These are phyloP conservation scores for Xestia ashworthii DNA, from an alignment of 2,888 invertebrate genomes.

Conservation along the genomic window DNA sequence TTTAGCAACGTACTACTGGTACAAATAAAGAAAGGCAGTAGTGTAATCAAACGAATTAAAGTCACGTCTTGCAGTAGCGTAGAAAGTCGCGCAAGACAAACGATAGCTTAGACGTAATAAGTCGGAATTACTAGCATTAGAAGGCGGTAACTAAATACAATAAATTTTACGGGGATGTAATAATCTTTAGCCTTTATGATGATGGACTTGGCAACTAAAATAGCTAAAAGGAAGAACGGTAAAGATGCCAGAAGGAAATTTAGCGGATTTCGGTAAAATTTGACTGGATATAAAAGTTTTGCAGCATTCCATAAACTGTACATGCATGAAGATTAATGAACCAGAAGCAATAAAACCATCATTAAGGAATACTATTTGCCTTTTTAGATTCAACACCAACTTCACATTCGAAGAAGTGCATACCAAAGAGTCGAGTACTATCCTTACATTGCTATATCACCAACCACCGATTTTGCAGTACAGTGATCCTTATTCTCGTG, in stretches of 20 bases:
- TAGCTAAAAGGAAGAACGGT: neutral
- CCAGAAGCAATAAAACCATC: neutral
- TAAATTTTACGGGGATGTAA: slow-evolving; percentile 35
- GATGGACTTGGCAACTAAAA: neutral
- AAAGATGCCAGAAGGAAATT: neutral
- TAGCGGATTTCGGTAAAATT: neutral
- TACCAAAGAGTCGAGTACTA: neutral
- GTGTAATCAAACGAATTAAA: slow-evolving; percentile 49
- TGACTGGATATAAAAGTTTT: neutral
- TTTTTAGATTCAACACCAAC: neutral
- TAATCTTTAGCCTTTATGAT: slow-evolving; percentile 17
- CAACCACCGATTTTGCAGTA: neutral
- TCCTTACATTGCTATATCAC: neutral
- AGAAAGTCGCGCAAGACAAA: slow-evolving; percentile 54
- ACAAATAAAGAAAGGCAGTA: slow-evolving; percentile 8
- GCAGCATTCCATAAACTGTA: neutral
- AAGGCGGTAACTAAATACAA: slow-evolving; percentile 36
- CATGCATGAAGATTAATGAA: neutral
- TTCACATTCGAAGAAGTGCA: neutral
- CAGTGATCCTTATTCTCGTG: neutral
- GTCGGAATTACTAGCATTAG: slow-evolving; percentile 54
- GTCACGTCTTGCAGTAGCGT: slow-evolving; percentile 50
- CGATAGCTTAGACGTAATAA: slow-evolving; percentile 45
- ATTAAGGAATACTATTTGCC: neutral
- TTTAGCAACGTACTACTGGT: slow-evolving; percentile 34